Base-by-base conservation (phyloP, 2,888 invertebrate species). In the Dyspetes luteomarginatus region DNA sequence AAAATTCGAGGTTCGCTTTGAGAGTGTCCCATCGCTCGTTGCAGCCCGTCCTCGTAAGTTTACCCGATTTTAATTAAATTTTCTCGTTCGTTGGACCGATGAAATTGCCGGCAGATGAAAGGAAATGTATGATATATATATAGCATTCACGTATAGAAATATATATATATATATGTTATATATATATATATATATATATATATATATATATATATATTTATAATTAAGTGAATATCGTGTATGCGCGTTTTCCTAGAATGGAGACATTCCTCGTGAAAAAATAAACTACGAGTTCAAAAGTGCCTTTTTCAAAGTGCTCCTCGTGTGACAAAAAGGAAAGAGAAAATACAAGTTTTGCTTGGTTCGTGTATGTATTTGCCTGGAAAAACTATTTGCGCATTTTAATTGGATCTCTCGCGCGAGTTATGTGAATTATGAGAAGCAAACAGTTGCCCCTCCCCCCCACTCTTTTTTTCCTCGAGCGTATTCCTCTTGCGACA, bases 1-100 rank as follows among this genome's bases (percentile, higher is more conserved):
- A 19, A 55, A 56, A 56, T 30, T 19, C 15, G 5, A 28, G 43
- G 2, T n/a, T n/a, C 43, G n/a, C 7, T 22, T 36, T 12, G 36
- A 48, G 7, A 67, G 17, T 17, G 41, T 68, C 19, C 28, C 68
- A 9, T 28, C 26, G 50, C 36, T 9, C 7, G 4, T 7, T 19
- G n/a, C 26, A n/a, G 1, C 48, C 41, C 5, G 65, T 30, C 28
- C n/a, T 19, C 65, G 58, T 67, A 75, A 76, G 43, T 76, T 30
- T 58, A 9, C 30, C 17, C 48, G 15, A 43, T 76, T 76, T 76
- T 69, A 69, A 76, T 76, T 68, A 76, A 76, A 69, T 76, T 76
- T 73, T 76, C n/a, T 5, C 43, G n/a, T 62, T 28, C 52, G 30
- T 22, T 41, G 36, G 36, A 17, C 55, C 62, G 48, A 76, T 62